These are phyloP conservation scores for Xenopus petersii DNA, from an alignment of 2,797 vertebrate genomes.

Conservation along the genomic window DNA sequence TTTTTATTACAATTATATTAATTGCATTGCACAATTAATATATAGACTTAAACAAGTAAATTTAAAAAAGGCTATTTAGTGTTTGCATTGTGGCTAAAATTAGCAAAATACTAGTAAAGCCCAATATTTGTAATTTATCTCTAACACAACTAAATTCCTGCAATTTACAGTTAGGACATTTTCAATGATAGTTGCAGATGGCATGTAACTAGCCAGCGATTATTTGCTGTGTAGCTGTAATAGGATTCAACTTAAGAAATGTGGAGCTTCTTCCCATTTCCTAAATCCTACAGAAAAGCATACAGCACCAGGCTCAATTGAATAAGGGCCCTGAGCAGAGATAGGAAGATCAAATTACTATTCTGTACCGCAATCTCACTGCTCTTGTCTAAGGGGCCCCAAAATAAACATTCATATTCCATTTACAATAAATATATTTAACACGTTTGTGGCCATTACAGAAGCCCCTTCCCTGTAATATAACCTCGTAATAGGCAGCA, in stretches of 20 bases:
- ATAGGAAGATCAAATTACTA: conserved; percentile 39
- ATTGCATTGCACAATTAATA: no score
- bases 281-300: conserved; percentile 34
- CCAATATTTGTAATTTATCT: no score
- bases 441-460: conserved; percentile 48
- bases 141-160: no score
- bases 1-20: no score
- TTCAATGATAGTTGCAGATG: conserved; percentile 1
- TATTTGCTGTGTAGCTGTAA: background rate
- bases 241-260: conserved; percentile 1
- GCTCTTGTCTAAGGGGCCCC: conserved; percentile 28
- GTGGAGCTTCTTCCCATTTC: conserved; percentile 10
- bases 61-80: no score
- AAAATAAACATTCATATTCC: conserved; percentile 44
- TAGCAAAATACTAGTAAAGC: no score
- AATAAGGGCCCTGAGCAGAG: conserved; percentile 37
- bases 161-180: conserved; percentile 9
- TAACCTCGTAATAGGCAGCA: conserved; percentile 47
- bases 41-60: no score
- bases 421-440: conserved; percentile 50
- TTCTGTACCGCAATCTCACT: conserved; percentile 36
- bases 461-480: conserved; percentile 50
- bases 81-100: no score
- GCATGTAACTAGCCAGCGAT: conserved; percentile 27
- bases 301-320: conserved; percentile 26